These are phyloP conservation scores for Metridium senile DNA, from an alignment of 92 coral and sea anemone species.

Conservation along the genomic window DNA sequence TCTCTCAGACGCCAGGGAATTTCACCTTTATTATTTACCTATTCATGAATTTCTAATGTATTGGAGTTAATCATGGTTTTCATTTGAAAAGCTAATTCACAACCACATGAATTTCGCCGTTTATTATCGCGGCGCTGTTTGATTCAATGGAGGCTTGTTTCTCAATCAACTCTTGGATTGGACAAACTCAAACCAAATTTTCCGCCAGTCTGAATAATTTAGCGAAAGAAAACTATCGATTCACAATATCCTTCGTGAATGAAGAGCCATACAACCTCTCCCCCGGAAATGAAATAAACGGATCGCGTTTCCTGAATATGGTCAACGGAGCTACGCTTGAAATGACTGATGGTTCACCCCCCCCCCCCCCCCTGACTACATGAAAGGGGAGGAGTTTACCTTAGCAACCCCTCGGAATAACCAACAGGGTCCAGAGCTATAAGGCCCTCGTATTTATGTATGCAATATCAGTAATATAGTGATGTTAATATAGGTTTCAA, in stretches of 20 bases:
- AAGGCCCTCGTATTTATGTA: neutral
- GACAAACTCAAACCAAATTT: neutral
- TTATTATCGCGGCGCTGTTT: constrained; percentile 5
- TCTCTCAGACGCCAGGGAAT: neutral
- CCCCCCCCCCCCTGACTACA: constrained; percentile 4
- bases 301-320: constrained; percentile 1
- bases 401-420: constrained; percentile 4
- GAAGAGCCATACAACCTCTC: neutral
- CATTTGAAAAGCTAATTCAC: constrained; percentile 16
- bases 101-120: constrained; percentile 4
- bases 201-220: constrained; percentile 10
- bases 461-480: constrained; percentile 13
- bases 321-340: neutral
- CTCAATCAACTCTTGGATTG: neutral
- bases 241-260: neutral
- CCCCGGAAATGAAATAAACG: constrained; percentile 21
- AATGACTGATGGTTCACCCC: neutral
- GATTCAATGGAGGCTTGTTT: neutral
- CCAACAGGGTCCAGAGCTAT: constrained; percentile 2
- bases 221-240: neutral
- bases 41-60: constrained; percentile 2
- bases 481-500: constrained; percentile 4
- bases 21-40: neutral
- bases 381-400: constrained; percentile 20
- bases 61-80: neutral